A percentile compares a stretch with the other conserved stretches of the same genome.
These are phyloP conservation scores for Oxystoma pomonae DNA, from an alignment of 2,888 invertebrate genomes.

Conservation along the genomic window DNA sequence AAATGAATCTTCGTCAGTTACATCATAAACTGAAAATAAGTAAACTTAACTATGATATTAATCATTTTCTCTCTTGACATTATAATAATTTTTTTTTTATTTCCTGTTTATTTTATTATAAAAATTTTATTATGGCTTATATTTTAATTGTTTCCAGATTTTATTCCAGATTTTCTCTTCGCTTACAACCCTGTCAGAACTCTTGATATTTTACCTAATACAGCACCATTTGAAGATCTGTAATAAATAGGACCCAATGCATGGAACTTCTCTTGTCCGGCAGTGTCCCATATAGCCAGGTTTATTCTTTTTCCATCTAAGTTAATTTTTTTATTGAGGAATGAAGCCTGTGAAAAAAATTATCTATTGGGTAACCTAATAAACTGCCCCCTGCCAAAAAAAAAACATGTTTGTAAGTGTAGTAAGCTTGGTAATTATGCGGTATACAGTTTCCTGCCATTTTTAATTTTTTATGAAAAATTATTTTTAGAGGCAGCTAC, in stretches of 20 bases:
- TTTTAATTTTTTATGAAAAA: too few relatives aligned
- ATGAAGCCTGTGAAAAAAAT: conserved; percentile 98
- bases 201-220: conserved; percentile 67
- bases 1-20: conserved; percentile 95
- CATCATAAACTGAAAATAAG: conserved; percentile 55
- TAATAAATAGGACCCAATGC: conserved; percentile 98
- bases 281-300: conserved; percentile 97
- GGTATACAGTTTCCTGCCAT: too few relatives aligned
- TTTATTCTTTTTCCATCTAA: conserved; percentile 86
- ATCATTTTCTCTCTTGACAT: too few relatives aligned
- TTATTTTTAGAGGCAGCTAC: too few relatives aligned
- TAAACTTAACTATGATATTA: background rate
- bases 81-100: too few relatives aligned
- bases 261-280: conserved; percentile 96
- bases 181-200: too few relatives aligned
- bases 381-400: conserved; percentile 7
- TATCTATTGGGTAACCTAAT: conserved; percentile 13
- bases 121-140: too few relatives aligned
- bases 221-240: conserved; percentile 93
- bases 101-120: too few relatives aligned
- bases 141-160: too few relatives aligned
- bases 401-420: background rate
- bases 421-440: too few relatives aligned
- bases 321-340: conserved; percentile 89
- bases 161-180: too few relatives aligned